Base-by-base conservation (phyloP, 2,888 invertebrate species). In the Drosophila parthenogenetica region DNA sequence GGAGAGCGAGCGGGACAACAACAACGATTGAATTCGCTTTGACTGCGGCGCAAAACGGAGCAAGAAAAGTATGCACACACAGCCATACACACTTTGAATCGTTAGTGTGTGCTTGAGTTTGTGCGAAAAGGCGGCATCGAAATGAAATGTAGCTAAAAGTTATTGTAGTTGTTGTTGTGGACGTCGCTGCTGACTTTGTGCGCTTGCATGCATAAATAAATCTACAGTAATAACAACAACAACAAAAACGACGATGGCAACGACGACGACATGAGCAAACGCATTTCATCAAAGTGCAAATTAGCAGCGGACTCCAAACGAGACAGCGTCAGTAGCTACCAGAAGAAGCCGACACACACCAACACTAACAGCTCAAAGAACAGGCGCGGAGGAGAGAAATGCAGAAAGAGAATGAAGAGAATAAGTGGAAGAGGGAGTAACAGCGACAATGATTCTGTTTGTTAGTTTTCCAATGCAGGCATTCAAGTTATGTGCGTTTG, bases 281-380 rank as follows among this genome's bases (percentile, higher is more conserved):
- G 85, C 85, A 89, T 85, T 87, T 89, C 77, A 85, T 88, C 86
- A 82, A 89, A 87, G 89, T 83, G 87, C 89, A 89, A 87, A 87
- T 89, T 89, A 89, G 81, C 84, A 81, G 75, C 73, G 83, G 75
- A 81, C 79, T 83, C 78, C 78, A 79, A 88, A 73, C 83, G 79
- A 81, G 69, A 61, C 77, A 69, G 16, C 39, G 61, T 42, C 42
- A 63, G 54, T 46, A 35, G 64, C 63, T 50, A 69, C 43, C 61
- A 55, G 54, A 43, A 60, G 54, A 43, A 53, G 13, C 14, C 45
- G 72, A 63, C 37, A 25, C 45, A 32, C 35, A 22, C 39, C 51
- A 48, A 67, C 39, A 40, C 14, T 4, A 14, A 39, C 22, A 51
- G 40, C 58, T 25, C 50, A 43, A 60, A 70, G 58, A 72, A 63